Percentiles rank a stretch among this genome's conserved stretches.
Evolutionary conservation across 92 coral and sea anemone genomes (phyloP).

Genomic region (Actinernus sp.): DNA sequence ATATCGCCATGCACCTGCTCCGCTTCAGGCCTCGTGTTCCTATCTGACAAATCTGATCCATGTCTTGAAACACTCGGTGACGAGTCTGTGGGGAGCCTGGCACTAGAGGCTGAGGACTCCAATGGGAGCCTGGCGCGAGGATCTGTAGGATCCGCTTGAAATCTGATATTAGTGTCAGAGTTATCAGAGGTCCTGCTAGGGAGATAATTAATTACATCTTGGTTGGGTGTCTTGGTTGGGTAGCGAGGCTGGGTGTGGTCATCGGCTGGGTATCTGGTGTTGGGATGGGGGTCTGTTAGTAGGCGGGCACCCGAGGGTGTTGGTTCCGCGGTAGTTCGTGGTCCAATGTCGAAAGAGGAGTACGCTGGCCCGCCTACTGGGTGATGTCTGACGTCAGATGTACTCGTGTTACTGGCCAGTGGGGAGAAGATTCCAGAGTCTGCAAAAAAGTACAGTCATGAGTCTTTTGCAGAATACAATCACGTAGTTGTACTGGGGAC

Average conservation of each 20-base stretch:
- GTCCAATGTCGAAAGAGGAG: constrained; percentile 4
- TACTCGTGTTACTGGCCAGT: constrained; percentile 63
- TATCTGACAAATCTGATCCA: constrained; percentile 29
- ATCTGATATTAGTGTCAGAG: neutral
- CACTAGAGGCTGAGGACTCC: constrained; percentile 13
- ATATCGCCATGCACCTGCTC: constrained; percentile 4
- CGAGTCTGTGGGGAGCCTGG: constrained; percentile 9
- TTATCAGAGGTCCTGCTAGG: neutral
- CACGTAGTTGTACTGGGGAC: no score
- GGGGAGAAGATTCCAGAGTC: constrained; percentile 88
- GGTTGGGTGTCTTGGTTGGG: neutral
- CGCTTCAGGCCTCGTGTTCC: constrained; percentile 19
- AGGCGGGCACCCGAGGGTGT: constrained; percentile 15
- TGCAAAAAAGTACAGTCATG: neutral
- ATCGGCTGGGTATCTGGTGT: constrained; percentile 20
- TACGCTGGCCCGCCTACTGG: constrained; percentile 44
- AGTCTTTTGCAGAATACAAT: no score
- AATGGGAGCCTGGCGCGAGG: constrained; percentile 2
- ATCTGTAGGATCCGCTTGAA: neutral
- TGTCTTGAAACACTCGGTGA: constrained; percentile 33
- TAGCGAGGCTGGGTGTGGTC: neutral
- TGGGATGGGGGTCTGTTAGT: constrained; percentile 19
- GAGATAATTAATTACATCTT: constrained; percentile 7
- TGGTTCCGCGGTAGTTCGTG: constrained; percentile 45
- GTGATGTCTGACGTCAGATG: constrained; percentile 47